These are phyloP conservation scores for Myopa testacea DNA, from an alignment of 2,888 invertebrate genomes.

Conservation along the genomic window DNA sequence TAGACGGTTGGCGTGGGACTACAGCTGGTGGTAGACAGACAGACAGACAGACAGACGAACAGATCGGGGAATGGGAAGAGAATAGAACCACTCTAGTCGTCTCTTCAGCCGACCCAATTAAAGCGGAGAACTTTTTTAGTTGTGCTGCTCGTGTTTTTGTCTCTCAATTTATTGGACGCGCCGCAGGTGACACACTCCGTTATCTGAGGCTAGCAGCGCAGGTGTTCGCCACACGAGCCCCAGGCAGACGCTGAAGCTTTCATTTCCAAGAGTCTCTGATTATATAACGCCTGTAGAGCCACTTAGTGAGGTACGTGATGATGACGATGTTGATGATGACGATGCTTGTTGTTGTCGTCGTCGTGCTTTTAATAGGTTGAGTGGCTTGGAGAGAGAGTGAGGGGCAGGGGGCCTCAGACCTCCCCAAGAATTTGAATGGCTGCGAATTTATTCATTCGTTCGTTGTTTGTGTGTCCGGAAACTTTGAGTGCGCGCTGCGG, in stretches of 20 bases:
- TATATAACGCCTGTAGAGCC: slow-evolving; percentile 21
- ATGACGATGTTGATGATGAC: not conserved
- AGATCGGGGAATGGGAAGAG: not conserved
- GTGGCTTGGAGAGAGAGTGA: too few relatives aligned
- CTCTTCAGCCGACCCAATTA: slow-evolving; percentile 44
- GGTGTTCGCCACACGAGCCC: not conserved
- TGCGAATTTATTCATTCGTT: too few relatives aligned
- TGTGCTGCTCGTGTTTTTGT: slow-evolving; percentile 27
- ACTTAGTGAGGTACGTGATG: not conserved
- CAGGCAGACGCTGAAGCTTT: slow-evolving; percentile 3
- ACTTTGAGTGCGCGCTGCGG: too few relatives aligned
- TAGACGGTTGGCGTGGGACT: too few relatives aligned
- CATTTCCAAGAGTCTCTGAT: slow-evolving; percentile 34
- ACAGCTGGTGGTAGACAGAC: too few relatives aligned
- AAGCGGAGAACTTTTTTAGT: slow-evolving; percentile 39
- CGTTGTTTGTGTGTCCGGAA: too few relatives aligned
- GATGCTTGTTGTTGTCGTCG: not conserved
- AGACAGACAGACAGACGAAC: too few relatives aligned
- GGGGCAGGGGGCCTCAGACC: too few relatives aligned
- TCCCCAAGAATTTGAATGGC: too few relatives aligned
- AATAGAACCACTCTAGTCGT: not conserved
- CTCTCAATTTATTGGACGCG: slow-evolving; percentile 58
- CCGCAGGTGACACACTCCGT: slow-evolving; percentile 55
- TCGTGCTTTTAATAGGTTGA: too few relatives aligned
- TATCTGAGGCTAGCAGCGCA: not conserved